Evolutionary conservation across 2,113 vertebrate species (phyloP).

Genomic region (mouse (Mus musculus)): DNA sequence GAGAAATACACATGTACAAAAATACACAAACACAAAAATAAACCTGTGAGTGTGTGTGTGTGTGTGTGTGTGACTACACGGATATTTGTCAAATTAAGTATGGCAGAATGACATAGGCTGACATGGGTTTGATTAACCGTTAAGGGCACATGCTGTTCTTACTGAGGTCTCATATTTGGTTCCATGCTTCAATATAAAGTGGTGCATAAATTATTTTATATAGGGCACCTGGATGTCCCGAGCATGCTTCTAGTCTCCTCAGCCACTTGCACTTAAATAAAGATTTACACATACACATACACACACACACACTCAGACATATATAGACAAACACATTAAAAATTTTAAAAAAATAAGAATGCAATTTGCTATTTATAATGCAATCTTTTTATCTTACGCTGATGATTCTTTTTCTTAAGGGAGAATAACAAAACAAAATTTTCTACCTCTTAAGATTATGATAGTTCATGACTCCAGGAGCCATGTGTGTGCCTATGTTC

Average conservation of each 20-base stretch:
- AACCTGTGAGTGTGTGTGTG: background rate
- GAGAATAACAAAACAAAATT: background rate
- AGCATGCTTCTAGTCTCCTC: background rate
- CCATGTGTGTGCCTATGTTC: too few species aligned
- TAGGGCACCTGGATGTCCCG: accelerated
- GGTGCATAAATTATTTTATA: background rate
- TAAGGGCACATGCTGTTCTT: background rate
- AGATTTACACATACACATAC: background rate
- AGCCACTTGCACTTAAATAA: background rate
- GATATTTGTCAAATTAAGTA: background rate
- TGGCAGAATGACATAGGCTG: background rate
- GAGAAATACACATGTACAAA: background rate
- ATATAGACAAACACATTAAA: background rate
- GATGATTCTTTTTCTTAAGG: slow-evolving; percentile 33
- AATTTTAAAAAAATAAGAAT: background rate
- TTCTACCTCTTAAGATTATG: slow-evolving; percentile 19
- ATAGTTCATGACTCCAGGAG: background rate
- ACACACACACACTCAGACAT: background rate
- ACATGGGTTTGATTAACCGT: background rate
- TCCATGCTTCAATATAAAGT: background rate
- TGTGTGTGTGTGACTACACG: accelerated
- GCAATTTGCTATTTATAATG: background rate
- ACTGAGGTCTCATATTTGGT: too few species aligned
- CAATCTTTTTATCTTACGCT: slow-evolving; percentile 47
- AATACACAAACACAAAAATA: background rate